Evolutionary conservation across 2,797 vertebrate species (phyloP).

Genomic region (Pantherophis vulpinus): DNA sequence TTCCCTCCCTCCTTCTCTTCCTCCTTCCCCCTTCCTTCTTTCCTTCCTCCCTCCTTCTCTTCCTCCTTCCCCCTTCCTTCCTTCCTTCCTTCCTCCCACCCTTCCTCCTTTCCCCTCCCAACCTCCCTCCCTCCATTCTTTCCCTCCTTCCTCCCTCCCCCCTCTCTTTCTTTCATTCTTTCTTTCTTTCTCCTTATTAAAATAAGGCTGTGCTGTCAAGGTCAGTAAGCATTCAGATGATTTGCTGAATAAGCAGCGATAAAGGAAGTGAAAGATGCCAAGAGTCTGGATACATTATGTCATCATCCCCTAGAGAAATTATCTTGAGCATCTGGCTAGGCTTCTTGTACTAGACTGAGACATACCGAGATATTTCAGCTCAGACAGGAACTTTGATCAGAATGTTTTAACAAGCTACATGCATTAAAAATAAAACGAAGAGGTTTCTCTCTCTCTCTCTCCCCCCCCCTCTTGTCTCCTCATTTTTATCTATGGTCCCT

Average conservation of each 20-base stretch:
- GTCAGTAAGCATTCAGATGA: not conserved
- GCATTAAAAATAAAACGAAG: not conserved
- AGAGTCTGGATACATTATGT: not conserved
- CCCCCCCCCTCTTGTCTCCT: not conserved
- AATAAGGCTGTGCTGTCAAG: not conserved
- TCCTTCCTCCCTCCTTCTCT: not conserved
- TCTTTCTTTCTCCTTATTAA: not conserved
- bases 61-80: not conserved
- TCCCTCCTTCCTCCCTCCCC: accelerated
- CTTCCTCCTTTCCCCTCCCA: too few species aligned
- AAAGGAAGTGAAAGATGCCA: not conserved
- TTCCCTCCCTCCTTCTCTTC: too few species aligned
- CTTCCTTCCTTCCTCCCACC: too few species aligned
- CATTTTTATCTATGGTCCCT: not conserved
- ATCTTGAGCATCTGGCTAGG: not conserved
- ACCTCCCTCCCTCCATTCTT: too few species aligned
- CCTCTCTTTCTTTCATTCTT: too few species aligned
- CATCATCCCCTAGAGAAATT: slow-evolving; percentile 4
- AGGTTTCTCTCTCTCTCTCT: too few species aligned
- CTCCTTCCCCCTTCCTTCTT: not conserved
- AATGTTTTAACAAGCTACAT: not conserved
- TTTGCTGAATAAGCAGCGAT: not conserved
- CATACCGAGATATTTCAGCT: not conserved
- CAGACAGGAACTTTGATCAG: not conserved
- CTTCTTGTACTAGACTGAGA: not conserved